Base-by-base conservation (phyloP, 53 echinoderm and acorn worm species). In the Glandiceps talaboti region DNA sequence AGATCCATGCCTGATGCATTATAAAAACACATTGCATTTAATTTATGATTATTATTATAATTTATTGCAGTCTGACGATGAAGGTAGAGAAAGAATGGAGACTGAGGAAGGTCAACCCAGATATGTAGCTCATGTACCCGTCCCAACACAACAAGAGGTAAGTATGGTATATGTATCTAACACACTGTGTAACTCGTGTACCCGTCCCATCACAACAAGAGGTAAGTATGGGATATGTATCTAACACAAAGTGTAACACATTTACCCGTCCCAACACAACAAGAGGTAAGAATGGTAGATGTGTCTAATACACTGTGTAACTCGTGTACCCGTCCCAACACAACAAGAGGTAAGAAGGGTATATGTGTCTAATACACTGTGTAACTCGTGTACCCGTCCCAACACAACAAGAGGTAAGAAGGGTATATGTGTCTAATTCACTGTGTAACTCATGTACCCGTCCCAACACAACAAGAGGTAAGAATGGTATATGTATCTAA, bases 151-250 rank as follows among this genome's bases (percentile, higher is more conserved):
- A 75, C 92, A 95, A 88, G 96, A 95, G 87, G 96, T 95, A 73
- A 87, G 87, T 26, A 84, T n/a, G n/a, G n/a, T n/a, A n/a, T n/a
- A n/a, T n/a, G n/a, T n/a, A n/a, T n/a, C n/a, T n/a, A n/a, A n/a
- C n/a, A n/a, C n/a, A n/a, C n/a, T 95, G 92, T 83, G 96, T 95
- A 14, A 92, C 96, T 26, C 96, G 92, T 75, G 96, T 95, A 32
- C 96, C 96, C 77, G 96, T 95, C 45, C 96, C 96, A 73, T 90
- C 96, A 83, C 96, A 95, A 75, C 92, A 95, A 88, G 96, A 95
- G 87, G 96, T 95, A 73, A 87, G 87, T 26, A 84, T n/a, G n/a
- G n/a, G n/a, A n/a, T n/a, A n/a, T n/a, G n/a, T n/a, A n/a, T n/a
- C n/a, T n/a, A n/a, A n/a, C n/a, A n/a, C n/a, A n/a, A n/a, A n/a